Evolutionary conservation across 1,140 invertebrate genomes (phyloP), one percentile per base, ranked within the genome.

Genomic region (Zaprionus africanus): DNA sequence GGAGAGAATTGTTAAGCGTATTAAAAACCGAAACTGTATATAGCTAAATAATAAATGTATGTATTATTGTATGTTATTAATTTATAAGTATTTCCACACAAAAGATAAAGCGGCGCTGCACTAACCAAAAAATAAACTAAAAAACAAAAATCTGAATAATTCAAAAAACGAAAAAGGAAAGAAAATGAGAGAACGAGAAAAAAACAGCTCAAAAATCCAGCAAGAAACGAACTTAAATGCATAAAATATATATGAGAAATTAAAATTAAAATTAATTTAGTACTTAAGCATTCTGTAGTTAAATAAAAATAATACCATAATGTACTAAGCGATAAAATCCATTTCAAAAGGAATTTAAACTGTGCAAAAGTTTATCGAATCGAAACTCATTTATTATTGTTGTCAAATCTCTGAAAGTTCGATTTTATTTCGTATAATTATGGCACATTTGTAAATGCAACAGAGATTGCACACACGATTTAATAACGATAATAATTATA

Each of bases 21-120:
- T 76, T 76, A n/a, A 69, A 64, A 68, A 11, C 24, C 19, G 61
- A 79, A 51, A 64, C 17, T 88, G 84, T 88, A 88, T 17, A 88
- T 88, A 88, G 85, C 74, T 76, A 88, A 46, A 88, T 81, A 58
- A 67, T 88, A 72, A 87, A 80, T 80, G 76, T 70, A 78, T 74
- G 83, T 86, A 86, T 86, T 87, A 86, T 86, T 83, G 80, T 90
- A 87, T 87, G 84, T 88, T 90, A 88, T 74, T 90, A 88, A 80
- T 72, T 78, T 81, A 74, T 86, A 86, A 87, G 80, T 68, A 81
- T 56, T 72, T 76, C 75, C 38, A 66, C 66, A 69, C 53, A 76
- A 56, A 28, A 60, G 58, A 68, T 66, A 70, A 70, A 65, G 34
- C 64, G 71, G 53, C 71, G 71, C 59, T 69, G 72, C 64, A 70